Evolutionary conservation across 2,797 vertebrate species (phyloP).

Genomic region (Naso thynnoides): DNA sequence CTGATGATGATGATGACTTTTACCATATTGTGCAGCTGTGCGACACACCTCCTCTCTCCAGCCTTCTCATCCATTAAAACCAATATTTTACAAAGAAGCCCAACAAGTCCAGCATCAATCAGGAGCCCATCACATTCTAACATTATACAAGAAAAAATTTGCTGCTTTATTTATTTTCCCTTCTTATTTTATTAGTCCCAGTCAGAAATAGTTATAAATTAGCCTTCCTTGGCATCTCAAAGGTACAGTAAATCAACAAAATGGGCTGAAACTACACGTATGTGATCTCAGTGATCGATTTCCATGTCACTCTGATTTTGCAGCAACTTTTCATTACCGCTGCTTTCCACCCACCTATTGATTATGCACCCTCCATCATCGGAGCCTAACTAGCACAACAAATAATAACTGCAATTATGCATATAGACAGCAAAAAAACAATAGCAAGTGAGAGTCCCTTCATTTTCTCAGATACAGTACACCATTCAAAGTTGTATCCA

Average conservation of each 20-base stretch:
- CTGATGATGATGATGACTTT: too few species aligned
- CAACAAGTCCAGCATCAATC: slow-evolving; percentile 27
- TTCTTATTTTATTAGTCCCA: slow-evolving; percentile 47
- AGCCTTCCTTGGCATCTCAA: slow-evolving; percentile 35
- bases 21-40: too few species aligned
- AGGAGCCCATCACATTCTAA: slow-evolving; percentile 28
- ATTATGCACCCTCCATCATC: slow-evolving; percentile 57
- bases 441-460: slow-evolving; percentile 41
- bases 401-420: slow-evolving; percentile 63
- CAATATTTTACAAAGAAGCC: slow-evolving; percentile 3
- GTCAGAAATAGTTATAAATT: slow-evolving; percentile 56
- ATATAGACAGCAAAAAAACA: slow-evolving; percentile 52
- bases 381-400: slow-evolving; percentile 38
- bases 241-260: slow-evolving; percentile 70
- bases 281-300: slow-evolving; percentile 65
- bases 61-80: slow-evolving; percentile 6
- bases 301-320: slow-evolving; percentile 52
- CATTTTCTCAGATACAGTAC: slow-evolving; percentile 28
- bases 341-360: slow-evolving; percentile 58
- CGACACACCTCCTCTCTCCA: neutral
- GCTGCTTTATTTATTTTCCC: slow-evolving; percentile 59
- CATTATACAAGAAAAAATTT: slow-evolving; percentile 46
- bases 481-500: slow-evolving; percentile 40
- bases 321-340: slow-evolving; percentile 64
- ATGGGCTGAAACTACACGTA: slow-evolving; percentile 53